Evolutionary conservation across 2,113 vertebrate genomes (phyloP).

Genomic region (Clarias batrachus): DNA sequence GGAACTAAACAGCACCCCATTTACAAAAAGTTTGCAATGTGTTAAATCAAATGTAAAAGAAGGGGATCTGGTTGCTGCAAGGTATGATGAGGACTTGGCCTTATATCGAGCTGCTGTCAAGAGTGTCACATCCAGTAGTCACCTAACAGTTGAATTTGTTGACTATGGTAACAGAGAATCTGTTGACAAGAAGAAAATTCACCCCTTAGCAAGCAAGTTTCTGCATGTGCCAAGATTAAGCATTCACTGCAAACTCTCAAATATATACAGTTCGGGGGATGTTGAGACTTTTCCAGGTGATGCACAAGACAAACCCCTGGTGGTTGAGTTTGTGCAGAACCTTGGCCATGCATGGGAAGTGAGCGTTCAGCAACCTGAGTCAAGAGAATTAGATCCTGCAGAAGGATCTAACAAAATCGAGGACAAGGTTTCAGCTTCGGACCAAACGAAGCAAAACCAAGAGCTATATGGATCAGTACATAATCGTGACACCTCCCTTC

Average conservation of each 20-base stretch:
- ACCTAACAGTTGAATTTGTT: conserved; percentile 80
- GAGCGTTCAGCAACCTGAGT: conserved; percentile 64
- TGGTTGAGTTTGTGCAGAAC: conserved; percentile 75
- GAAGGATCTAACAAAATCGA: background rate
- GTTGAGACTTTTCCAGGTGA: conserved; percentile 63
- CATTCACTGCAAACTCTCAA: conserved; percentile 73
- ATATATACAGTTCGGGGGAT: conserved; percentile 54
- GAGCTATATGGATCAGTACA: background rate
- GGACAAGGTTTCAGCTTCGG: background rate
- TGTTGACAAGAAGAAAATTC: conserved; percentile 70
- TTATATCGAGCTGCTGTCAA: conserved; percentile 79
- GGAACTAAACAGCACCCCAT: conserved; percentile 66
- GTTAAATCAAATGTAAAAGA: conserved; percentile 48
- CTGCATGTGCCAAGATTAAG: conserved; percentile 74
- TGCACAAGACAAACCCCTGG: conserved; percentile 67
- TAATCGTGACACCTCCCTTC: background rate
- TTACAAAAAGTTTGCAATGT: conserved; percentile 49
- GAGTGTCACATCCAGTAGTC: conserved; percentile 48
- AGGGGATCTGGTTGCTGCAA: conserved; percentile 73
- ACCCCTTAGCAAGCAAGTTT: conserved; percentile 65
- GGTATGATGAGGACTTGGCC: conserved; percentile 68
- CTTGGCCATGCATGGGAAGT: conserved; percentile 73
- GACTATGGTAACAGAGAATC: conserved; percentile 81
- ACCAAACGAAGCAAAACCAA: background rate
- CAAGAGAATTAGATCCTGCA: background rate